A percentile compares a stretch with the other conserved stretches of the same genome.
These are phyloP conservation scores for Phalacrocorax pelagicus DNA, from an alignment of 2,113 vertebrate species.

Conservation along the genomic window DNA sequence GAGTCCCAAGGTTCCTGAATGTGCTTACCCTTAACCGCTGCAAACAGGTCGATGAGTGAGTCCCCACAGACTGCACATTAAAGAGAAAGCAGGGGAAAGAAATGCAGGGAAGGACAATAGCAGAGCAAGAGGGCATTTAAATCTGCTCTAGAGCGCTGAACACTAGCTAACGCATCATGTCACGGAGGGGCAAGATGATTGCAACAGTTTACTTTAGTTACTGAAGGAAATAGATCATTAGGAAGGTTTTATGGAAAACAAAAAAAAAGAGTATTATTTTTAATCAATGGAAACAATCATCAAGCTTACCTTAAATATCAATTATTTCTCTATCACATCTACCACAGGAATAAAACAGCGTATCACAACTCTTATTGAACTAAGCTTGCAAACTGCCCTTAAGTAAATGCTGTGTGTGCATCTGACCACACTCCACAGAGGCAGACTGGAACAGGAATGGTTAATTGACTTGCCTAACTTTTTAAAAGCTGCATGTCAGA, in stretches of 20 bases:
- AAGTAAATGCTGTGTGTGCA: accelerated
- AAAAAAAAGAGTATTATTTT: accelerated
- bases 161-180: accelerated
- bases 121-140: background rate
- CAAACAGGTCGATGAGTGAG: accelerated
- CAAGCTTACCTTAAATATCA: background rate
- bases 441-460: background rate
- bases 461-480: background rate
- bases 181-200: accelerated
- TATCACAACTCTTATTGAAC: background rate
- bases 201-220: background rate
- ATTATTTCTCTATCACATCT: background rate
- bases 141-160: accelerated
- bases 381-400: background rate
- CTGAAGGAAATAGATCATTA: background rate
- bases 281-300: accelerated
- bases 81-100: background rate
- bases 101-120: background rate
- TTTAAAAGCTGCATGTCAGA: background rate
- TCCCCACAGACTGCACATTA: accelerated
- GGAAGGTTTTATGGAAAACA: background rate
- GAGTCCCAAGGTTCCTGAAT: background rate
- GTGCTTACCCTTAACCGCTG: background rate
- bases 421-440: background rate
- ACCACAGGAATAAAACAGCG: background rate